Base-by-base conservation (phyloP, 2,797 vertebrate species). In the Muscicapa comitata region DNA sequence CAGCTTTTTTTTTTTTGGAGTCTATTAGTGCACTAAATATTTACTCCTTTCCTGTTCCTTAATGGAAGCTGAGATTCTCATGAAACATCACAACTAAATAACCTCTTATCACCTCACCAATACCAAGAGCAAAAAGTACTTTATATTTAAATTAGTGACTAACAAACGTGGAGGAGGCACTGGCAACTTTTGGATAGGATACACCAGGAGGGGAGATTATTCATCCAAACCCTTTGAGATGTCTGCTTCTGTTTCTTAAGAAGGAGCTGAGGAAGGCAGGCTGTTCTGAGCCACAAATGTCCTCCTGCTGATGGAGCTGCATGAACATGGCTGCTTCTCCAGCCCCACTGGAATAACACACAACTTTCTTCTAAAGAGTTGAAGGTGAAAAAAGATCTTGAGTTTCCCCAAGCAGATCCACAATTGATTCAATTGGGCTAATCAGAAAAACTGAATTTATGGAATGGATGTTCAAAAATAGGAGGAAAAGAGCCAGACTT, bases 391-490 rank as follows among this genome's bases (percentile, higher is more conserved):
- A 7, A 65, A 18, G 4, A 57, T 43, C 21, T 29, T 40, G 35
- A 50, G 11, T 54, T 86, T 90, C 43, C 35, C 31, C 58, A 58
- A 48, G 51, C 10, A 88, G 31, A 67, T 31, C 20, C 31, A 21
- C 8, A 55, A 24, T 0, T 19, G 21, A 53, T 48, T 58, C 17
- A 38, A 20, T 8, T 53, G 21, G 24, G 19, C 10, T 76, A 42
- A 70, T 78, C 7, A 17, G 72, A 79, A 93, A 88, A 94, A 79
- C 6, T 15, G 90, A 91, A 92, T 89, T 80, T 94, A 73, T 85
- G 38, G 65, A n/a, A 50, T 7, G 31, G 75, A 55, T 11, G 55
- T 51, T 63, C 29, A 92, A 90, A 96, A 95, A 50, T 1, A 45
- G 17, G 20, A 85, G 61, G 35, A 89, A 77, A 91, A 21, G 16